Evolutionary conservation across 2,888 invertebrate genomes (phyloP).

Genomic region (Dolichomitus sp.): DNA sequence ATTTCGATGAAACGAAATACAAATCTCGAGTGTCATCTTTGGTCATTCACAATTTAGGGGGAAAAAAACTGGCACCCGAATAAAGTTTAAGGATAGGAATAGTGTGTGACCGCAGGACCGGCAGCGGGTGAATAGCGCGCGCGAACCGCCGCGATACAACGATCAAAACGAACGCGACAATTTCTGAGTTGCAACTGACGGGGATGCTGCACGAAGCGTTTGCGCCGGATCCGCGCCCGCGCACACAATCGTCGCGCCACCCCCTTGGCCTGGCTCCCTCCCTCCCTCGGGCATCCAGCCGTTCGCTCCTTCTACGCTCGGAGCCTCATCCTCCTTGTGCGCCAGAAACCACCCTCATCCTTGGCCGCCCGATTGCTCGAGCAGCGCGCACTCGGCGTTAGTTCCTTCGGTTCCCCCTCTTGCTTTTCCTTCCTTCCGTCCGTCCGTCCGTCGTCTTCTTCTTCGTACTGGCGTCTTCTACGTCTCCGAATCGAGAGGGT

Average conservation of each 20-base stretch:
- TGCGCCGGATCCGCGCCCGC: slow-evolving; percentile 82
- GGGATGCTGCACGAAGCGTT: slow-evolving; percentile 84
- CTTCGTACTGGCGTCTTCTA: slow-evolving; percentile 45
- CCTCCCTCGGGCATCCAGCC: slow-evolving; percentile 39
- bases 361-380: slow-evolving; percentile 58
- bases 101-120: slow-evolving; percentile 15
- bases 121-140: slow-evolving; percentile 32
- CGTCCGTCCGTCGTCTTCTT: background rate
- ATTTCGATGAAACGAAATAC: background rate
- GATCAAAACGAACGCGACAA: slow-evolving; percentile 80
- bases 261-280: slow-evolving; percentile 67
- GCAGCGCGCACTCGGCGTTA: slow-evolving; percentile 58
- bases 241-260: slow-evolving; percentile 79
- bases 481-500: slow-evolving; percentile 60
- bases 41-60: too few relatives aligned
- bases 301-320: slow-evolving; percentile 56
- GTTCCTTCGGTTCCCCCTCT: slow-evolving; percentile 33
- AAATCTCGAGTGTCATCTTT: too few relatives aligned
- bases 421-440: slow-evolving; percentile 42
- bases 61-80: background rate
- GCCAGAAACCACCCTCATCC: slow-evolving; percentile 58
- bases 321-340: slow-evolving; percentile 40
- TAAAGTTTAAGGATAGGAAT: background rate
- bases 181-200: slow-evolving; percentile 84
- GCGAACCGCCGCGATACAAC: slow-evolving; percentile 39